phyloP scores from a whole-genome alignment of 2,888 invertebrate genomes.

The Lycia hirtaria region DNA sequence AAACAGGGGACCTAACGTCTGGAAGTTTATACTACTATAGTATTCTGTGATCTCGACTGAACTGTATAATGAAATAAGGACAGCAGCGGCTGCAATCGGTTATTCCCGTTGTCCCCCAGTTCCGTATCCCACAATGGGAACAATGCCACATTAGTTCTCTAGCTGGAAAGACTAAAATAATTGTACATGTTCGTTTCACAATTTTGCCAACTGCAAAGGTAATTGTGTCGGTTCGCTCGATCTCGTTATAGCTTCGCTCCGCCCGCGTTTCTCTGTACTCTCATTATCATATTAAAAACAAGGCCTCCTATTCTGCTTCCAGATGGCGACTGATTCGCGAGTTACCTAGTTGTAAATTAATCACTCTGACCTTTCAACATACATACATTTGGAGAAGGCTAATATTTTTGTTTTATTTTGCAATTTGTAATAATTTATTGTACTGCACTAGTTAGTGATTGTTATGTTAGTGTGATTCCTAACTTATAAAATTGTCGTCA shows the following conservation, averaged over 20 bases:
- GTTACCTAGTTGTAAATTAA: constrained; percentile 33
- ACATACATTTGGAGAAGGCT: background rate
- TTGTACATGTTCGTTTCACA: background rate
- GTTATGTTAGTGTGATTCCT: background rate
- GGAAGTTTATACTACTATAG: too few species aligned
- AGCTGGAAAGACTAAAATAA: too few species aligned
- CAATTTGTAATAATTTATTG: constrained; percentile 4
- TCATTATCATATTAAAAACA: constrained; percentile 38
- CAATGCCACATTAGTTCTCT: too few species aligned
- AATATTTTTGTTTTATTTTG: constrained; percentile 13
- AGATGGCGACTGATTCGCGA: constrained; percentile 24
- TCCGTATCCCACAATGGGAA: too few species aligned
- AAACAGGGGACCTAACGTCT: too few species aligned
- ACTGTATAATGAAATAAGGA: too few species aligned
- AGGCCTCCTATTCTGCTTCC: constrained; percentile 31
- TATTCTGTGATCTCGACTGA: too few species aligned
- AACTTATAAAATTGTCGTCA: background rate
- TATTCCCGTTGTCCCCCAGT: too few species aligned
- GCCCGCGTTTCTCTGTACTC: constrained; percentile 20
- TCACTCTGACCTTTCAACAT: constrained; percentile 32
- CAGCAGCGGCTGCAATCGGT: too few species aligned
- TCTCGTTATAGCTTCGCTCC: constrained; percentile 10
- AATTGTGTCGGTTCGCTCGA: background rate
- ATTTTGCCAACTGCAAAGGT: background rate
- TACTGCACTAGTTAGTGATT: background rate